phyloP scores from a whole-genome alignment of 1,140 invertebrate species.

The Caenorhabditis tropicalis region DNA sequence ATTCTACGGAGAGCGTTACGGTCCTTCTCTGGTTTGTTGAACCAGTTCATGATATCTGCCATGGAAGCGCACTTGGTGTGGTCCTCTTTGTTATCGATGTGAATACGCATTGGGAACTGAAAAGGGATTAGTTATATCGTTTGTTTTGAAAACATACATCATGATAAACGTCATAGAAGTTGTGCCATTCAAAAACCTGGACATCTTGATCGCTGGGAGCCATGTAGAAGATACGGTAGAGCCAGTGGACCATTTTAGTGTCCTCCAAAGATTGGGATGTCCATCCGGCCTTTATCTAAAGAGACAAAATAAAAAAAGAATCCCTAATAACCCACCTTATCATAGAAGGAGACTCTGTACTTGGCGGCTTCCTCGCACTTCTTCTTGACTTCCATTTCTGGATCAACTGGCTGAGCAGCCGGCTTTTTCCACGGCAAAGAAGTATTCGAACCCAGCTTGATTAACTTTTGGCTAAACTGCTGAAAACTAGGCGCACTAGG shows the following conservation, averaged over 20 bases:
- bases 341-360: not conserved
- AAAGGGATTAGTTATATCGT: no score
- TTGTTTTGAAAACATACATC: not conserved
- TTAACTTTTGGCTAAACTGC: not conserved
- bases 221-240: slow-evolving; percentile 25
- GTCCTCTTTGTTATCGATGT: slow-evolving; percentile 10
- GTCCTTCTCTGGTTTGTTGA: not conserved
- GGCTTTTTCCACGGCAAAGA: not conserved
- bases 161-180: not conserved
- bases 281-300: not conserved
- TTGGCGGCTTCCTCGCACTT: not conserved
- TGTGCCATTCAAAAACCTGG: not conserved
- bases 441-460: not conserved
- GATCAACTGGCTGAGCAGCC: not conserved
- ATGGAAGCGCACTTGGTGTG: not conserved
- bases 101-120: slow-evolving; percentile 16
- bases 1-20: not conserved
- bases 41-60: not conserved
- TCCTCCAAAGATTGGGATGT: not conserved
- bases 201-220: not conserved
- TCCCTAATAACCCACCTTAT: not conserved
- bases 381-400: not conserved
- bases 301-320: not conserved
- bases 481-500: no score
- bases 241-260: not conserved